These are phyloP conservation scores for Microctonus aethiopoides DNA, from an alignment of 2,888 invertebrate genomes.

Conservation along the genomic window DNA sequence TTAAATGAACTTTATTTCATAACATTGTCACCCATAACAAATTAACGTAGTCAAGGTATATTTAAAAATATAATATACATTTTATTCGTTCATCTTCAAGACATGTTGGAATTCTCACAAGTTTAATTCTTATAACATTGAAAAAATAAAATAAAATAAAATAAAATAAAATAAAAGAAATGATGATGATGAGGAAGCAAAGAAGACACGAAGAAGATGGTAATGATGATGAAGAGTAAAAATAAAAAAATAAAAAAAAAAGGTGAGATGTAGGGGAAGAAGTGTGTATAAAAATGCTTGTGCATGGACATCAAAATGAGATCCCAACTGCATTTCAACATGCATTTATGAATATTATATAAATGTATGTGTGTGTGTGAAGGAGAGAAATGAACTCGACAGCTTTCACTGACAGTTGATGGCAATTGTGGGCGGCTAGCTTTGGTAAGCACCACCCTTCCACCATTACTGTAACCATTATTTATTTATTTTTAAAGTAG, in stretches of 20 bases:
- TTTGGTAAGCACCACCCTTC: neutral
- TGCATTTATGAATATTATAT: neutral
- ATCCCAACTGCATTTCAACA: neutral
- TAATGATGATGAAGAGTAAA: neutral
- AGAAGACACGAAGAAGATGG: neutral
- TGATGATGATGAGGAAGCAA: neutral
- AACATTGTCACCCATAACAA: constrained; percentile 29
- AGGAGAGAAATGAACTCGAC: neutral
- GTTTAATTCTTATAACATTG: neutral
- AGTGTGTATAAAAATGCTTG: neutral
- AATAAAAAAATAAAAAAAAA: neutral
- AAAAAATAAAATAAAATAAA: neutral
- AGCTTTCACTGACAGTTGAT: constrained; percentile 2
- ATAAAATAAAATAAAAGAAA: neutral
- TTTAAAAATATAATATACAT: neutral
- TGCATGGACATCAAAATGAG: neutral
- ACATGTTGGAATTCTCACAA: neutral
- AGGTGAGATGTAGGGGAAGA: neutral
- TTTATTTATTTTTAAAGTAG: too few species aligned
- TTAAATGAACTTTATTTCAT: constrained; percentile 31
- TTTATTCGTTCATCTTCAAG: neutral
- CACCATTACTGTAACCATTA: neutral
- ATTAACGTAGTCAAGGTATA: neutral
- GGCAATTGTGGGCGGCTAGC: neutral
- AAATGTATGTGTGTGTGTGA: neutral